These are phyloP conservation scores for Pseudonaja textilis DNA, from an alignment of 2,113 vertebrate genomes.

Conservation along the genomic window DNA sequence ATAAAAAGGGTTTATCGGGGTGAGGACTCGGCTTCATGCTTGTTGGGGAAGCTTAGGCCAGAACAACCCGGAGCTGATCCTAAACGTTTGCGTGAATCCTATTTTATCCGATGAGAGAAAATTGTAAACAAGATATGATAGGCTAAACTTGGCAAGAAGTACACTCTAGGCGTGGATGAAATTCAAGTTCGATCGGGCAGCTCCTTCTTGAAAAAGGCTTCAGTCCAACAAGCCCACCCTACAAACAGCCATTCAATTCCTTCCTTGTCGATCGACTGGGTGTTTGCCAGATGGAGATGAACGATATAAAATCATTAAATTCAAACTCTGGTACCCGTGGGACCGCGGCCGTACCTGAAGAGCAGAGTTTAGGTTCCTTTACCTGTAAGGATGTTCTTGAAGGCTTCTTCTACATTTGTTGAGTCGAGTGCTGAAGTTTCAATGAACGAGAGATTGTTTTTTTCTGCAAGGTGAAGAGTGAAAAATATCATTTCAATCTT, in stretches of 20 bases:
- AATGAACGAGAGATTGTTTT: constrained; percentile 97
- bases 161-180: not conserved
- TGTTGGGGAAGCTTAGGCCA: no score
- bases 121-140: not conserved
- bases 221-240: not conserved
- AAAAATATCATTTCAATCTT: no score
- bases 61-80: not conserved
- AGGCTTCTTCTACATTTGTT: constrained; percentile 96
- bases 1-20: no score
- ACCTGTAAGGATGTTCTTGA: constrained; percentile 98
- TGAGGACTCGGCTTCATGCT: no score
- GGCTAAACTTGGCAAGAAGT: not conserved
- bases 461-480: constrained; percentile 73
- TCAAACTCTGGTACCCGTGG: no score
- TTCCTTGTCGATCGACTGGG: not conserved
- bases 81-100: not conserved
- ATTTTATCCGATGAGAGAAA: not conserved
- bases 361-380: not conserved
- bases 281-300: not conserved
- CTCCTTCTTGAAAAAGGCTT: not conserved
- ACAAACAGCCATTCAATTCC: not conserved
- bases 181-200: not conserved
- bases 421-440: constrained; percentile 97
- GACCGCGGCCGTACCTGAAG: no score
- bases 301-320: not conserved